Evolutionary conservation across 2,797 vertebrate species (phyloP).

Genomic region (Anableps anableps): DNA sequence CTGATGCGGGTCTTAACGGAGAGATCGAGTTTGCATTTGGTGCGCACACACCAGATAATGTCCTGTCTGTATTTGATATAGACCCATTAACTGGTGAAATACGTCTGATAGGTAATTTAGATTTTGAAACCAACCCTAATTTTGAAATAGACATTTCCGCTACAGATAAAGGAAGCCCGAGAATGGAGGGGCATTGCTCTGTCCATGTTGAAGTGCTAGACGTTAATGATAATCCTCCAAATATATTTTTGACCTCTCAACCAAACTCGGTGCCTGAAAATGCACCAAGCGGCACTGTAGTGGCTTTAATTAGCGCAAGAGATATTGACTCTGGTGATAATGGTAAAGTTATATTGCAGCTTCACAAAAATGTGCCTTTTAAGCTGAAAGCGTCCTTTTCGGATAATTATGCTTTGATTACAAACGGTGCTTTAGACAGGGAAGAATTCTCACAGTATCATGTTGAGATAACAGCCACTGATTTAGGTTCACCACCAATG

Average conservation of each 20-base stretch:
- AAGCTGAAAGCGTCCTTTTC: constrained; percentile 63
- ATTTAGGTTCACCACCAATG: constrained; percentile 82
- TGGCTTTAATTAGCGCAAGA: constrained; percentile 65
- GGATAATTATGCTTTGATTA: constrained; percentile 72
- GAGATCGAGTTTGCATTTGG: constrained; percentile 56
- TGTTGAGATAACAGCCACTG: constrained; percentile 84
- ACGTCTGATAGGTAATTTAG: constrained; percentile 42
- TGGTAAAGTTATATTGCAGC: constrained; percentile 58
- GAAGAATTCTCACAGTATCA: constrained; percentile 82
- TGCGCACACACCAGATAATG: constrained; percentile 25
- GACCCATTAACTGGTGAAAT: constrained; percentile 54
- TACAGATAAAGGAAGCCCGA: constrained; percentile 61
- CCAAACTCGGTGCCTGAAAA: constrained; percentile 67
- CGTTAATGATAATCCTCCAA: constrained; percentile 72
- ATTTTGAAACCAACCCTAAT: constrained; percentile 57
- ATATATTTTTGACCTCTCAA: constrained; percentile 67
- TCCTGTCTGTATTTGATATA: constrained; percentile 47
- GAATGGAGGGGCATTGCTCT: constrained; percentile 63
- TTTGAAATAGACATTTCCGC: constrained; percentile 62
- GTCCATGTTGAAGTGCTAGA: constrained; percentile 66
- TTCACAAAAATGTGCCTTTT: constrained; percentile 50
- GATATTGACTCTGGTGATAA: constrained; percentile 71
- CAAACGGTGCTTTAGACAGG: constrained; percentile 76
- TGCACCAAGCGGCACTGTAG: constrained; percentile 59
- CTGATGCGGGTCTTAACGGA: constrained; percentile 57